phyloP scores from a whole-genome alignment of 2,797 vertebrate species.

The Clangula hyemalis region DNA sequence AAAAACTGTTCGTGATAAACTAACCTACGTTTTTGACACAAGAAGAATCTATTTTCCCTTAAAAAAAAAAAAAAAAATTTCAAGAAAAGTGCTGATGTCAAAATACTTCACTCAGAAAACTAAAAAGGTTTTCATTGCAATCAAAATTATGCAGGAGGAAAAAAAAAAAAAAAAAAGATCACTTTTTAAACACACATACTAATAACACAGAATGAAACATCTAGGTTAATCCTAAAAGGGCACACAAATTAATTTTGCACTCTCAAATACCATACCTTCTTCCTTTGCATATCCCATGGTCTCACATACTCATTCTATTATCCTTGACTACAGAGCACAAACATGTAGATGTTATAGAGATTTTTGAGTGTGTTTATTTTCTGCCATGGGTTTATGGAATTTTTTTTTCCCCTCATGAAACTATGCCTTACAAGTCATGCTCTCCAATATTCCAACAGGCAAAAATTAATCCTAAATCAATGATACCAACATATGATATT shows the following conservation, averaged over 20 bases:
- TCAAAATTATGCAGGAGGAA: background rate
- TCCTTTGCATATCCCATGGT: background rate
- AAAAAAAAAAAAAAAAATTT: background rate
- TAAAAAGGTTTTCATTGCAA: background rate
- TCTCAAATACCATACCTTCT: background rate
- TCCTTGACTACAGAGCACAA: background rate
- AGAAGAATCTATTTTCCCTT: background rate
- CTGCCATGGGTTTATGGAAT: background rate
- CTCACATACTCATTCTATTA: background rate
- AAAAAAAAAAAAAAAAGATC: background rate
- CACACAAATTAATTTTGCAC: background rate
- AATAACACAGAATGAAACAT: background rate
- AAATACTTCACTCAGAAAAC: background rate
- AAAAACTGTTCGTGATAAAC: background rate
- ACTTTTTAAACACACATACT: background rate
- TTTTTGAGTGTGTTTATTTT: background rate
- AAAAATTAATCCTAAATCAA: background rate
- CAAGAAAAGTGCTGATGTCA: background rate
- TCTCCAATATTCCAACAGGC: background rate
- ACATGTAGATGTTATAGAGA: background rate
- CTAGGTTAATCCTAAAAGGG: background rate
- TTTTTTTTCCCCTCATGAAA: background rate
- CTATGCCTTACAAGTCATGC: background rate
- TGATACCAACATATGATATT: background rate
- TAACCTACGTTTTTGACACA: constrained; percentile 9